Base-by-base conservation (phyloP, 2,797 vertebrate species). In the Craterocephalus amniculus region DNA sequence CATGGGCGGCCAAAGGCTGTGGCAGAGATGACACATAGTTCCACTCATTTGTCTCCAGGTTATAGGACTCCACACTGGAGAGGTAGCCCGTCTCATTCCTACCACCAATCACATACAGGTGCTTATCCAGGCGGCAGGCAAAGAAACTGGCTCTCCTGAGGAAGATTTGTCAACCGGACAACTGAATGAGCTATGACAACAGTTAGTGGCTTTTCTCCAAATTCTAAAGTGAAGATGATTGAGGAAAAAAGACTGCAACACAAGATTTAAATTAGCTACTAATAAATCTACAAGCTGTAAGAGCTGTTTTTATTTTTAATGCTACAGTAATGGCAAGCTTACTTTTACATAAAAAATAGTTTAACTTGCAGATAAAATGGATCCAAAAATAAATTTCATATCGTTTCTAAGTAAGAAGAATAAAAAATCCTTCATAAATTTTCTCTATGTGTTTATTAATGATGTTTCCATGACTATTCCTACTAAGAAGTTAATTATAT, bases 61-160 rank as follows among this genome's bases (percentile, higher is more conserved):
- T 98, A 89, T 98, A 99, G 86, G 97, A 97, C 89, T 99, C 98
- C 63, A 99, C 97, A 0, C 98, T 99, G 93, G 98, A 99, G 89
- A 99, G 93, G 89, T 99, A 99, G 82, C 98, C 98, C 0, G 94
- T 93, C 91, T 99, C 98, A 1, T 99, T 99, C 86, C 98, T 95
- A 32, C 98, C 98, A 55, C 98, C 98, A 34, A 99, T 97, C 72
- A 99, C 98, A 0, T 98, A 99, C 80, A 99, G 90, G 90, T 99
- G 97, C 88, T 98, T 99, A 74, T 99, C 98, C 81, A 99, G 91
- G 76, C 96, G 95, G 88, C 98, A 99, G 66, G 98, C 97, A 1
- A 98, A 99, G 94, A 99, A 99, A 90, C 98, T 99, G 91, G 98
- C 98, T 95, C 98, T 97, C 95, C 98, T 99, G 88, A 78, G 93